Evolutionary conservation across 1,140 invertebrate species (phyloP), one percentile per base, ranked within the genome.

Genomic region (Papilio polyxenes): DNA sequence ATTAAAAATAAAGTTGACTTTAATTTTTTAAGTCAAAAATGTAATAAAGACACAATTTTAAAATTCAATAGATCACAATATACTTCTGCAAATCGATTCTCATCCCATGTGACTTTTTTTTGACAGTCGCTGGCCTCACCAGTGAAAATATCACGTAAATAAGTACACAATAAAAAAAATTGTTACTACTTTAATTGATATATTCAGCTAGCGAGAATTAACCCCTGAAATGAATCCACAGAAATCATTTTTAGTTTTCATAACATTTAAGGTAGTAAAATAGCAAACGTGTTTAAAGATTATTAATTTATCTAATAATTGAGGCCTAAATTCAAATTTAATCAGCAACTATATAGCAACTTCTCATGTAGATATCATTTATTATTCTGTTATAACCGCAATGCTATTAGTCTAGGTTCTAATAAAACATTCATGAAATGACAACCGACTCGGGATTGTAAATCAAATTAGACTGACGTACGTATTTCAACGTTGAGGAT

Each of bases 341-440:
- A 37, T 72, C 65, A 72, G 65, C 62, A 11, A 37, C 65, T 72
- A 40, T 17, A 77, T 56, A 79, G 62, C 77, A 56, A 37, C 15
- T 62, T 79, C 56, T 79, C 78, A 80, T 80, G 56, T 65, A 23
- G 37, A 65, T 69, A 65, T 80, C 59, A 80, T 80, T 80, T 65
- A 23, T 80, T 69, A 80, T 80, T 80, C 78, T 65, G 78, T 59
- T 80, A 80, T 69, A 80, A 80, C 78, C 78, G 78, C 78, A 80
- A 80, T 80, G 59, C 78, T 80, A 80, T 80, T 80, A 80, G 78
- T 80, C 9, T 80, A 80, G 56, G 37, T 48, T 59, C 78, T 80
- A 80, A 80, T 80, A 80, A 80, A 80, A 80, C 78, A 80, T 80
- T 80, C 78, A 80, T 80, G 78, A 49, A 65, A 49, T 80, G 78